Base-by-base conservation (phyloP, 2,113 vertebrate species). In the Telmatochromis sp. region DNA sequence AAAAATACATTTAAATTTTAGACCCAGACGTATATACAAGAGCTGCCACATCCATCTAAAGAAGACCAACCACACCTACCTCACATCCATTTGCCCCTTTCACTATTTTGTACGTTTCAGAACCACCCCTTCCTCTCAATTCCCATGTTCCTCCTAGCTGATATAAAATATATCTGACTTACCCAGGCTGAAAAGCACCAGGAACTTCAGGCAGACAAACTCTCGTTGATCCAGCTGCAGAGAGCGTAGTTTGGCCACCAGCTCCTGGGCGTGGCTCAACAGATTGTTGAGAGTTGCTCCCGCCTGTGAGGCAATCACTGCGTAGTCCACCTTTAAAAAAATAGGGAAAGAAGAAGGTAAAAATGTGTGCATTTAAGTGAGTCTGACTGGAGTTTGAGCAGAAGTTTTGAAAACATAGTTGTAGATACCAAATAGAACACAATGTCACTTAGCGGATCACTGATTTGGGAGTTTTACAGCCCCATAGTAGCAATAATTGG, bases 151-250 rank as follows among this genome's bases (percentile, higher is more conserved):
- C 73, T 51, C 47, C 42, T 19, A 50, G 42, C 71, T 50, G 2
- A 50, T 75, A 75, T 75, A 75, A 17, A 50, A 51, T 33, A 51
- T 13, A 31, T 51, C 45, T 78, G 26, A 94, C 98, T 96, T 96
- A 99, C 99, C 99, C 94, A 98, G 96, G 95, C 99, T 99, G 94
- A 99, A 99, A 65, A 99, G 97, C 93, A 99, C 98, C 95, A 99
- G 94, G 96, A 99, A 99, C 96, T 99, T 99, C 94, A 99, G 97
- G 96, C 98, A 99, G 89, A 99, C 98, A 17, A 99, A 99, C 94
- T 99, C 98, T 92, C 99, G 97, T 87, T 98, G 98, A 93, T 99
- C 98, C 50, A 99, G 97, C 96, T 99, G 99, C 11, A 99, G 96
- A 2, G 98, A 97, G 9, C 98, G 98, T 60, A 99, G 97, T 93